Base-by-base conservation (phyloP, 1,140 invertebrate species). In the Gryon sp. region DNA sequence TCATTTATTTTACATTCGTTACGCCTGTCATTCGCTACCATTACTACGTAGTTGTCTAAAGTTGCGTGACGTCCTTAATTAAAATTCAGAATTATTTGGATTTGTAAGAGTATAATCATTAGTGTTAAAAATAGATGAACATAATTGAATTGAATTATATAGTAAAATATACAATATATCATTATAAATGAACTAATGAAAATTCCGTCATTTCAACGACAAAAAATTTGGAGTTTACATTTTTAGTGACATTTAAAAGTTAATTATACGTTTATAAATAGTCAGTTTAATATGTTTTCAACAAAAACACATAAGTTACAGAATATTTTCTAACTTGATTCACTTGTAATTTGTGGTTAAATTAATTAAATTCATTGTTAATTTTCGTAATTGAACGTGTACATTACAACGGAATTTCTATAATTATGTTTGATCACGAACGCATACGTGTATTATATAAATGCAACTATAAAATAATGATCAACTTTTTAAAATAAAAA, bases 371-470 rank as follows among this genome's bases (percentile, higher is more conserved):
- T 9, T 41, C 16, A 59, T 38, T 48, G 30, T 48, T 38, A 46
- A 45, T 45, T 60, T 34, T 24, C 32, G 59, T 38, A 53, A 45
- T 55, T 55, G 48, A 55, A 28, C 34, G 36, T 55, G 16, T 65
- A 43, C 52, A 41, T 34, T 55, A 38, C 55, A 20, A 7, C 24
- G 28, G 26, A 55, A 12, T 66, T 63, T 68, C 55, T 57, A 36
- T 48, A 68, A 68, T 55, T 57, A 6, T 46, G 41, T 36, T 22
- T 55, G 48, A 68, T 68, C 63, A 68, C 32, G 43, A 68, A 38
- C 28, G n/a, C n/a, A n/a, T n/a, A n/a, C 28, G 38, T 40, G 22
- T 43, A 57, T 57, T 68, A 68, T 57, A 68, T 57, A 68, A 57
- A 57, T 38, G 28, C 24, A 57, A 38, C 11, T 30, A 50, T 50